A percentile compares a stretch with the other conserved stretches of the same genome.
Evolutionary conservation across 1,140 invertebrate species (phyloP).

Genomic region (Goniozus legneri): DNA sequence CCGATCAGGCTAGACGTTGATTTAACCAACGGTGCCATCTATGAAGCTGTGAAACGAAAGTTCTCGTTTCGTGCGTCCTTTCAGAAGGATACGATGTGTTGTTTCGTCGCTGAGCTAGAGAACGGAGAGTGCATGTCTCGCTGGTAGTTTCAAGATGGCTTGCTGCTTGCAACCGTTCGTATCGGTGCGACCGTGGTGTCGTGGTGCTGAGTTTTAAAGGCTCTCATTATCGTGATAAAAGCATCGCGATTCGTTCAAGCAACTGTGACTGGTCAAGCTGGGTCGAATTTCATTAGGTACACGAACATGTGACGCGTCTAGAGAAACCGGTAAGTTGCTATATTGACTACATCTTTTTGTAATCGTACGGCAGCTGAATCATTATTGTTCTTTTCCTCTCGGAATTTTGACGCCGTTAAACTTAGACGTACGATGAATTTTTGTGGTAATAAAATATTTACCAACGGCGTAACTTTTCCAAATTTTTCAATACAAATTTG

Average conservation of each 20-base stretch:
- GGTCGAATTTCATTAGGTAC: slow-evolving; percentile 2
- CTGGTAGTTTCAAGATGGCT: slow-evolving; percentile 30
- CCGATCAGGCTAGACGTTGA: no score
- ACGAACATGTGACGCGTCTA: slow-evolving; percentile 22
- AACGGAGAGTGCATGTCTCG: slow-evolving; percentile 23
- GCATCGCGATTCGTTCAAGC: background rate
- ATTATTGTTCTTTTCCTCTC: background rate
- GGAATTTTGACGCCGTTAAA: background rate
- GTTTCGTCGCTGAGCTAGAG: slow-evolving; percentile 8
- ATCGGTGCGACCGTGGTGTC: slow-evolving; percentile 13
- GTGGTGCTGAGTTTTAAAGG: background rate
- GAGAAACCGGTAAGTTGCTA: slow-evolving; percentile 17
- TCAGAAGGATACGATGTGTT: slow-evolving; percentile 21
- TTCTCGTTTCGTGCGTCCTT: no score
- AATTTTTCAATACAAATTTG: slow-evolving; percentile 11
- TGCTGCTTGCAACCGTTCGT: slow-evolving; percentile 9
- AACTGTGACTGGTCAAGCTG: background rate
- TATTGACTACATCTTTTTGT: background rate
- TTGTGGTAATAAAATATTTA: slow-evolving; percentile 14
- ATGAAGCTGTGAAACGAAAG: no score
- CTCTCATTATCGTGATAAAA: background rate
- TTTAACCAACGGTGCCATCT: no score
- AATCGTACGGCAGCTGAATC: background rate
- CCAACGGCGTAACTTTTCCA: slow-evolving; percentile 8
- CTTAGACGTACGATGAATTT: background rate